Evolutionary conservation across 2,888 invertebrate species (phyloP), one percentile per base, ranked within the genome.

Genomic region (Parnassius apollo): DNA sequence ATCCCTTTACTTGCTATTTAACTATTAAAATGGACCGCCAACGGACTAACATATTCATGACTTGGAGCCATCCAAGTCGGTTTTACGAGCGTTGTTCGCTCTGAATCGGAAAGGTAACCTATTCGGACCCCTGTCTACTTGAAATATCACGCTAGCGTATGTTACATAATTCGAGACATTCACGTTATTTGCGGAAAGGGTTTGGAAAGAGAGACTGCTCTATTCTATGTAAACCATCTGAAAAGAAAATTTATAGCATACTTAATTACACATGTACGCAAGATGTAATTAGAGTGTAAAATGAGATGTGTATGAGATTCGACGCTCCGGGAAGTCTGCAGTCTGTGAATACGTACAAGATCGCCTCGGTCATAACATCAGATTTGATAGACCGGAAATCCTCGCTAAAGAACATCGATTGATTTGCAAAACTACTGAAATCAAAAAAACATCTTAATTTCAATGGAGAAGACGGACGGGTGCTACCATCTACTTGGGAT

Each of bases 11-110:
- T 64, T 61, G 57, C 76, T 87, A 81, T 88, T 89, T 88, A 88
- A 88, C 84, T 88, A 89, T 89, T 89, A 85, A 90, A 84, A 79
- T 75, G 78, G 80, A 77, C 81, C 78, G 77, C 78, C 75, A 67
- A 70, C 68, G 67, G 66, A 79, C 84, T 91, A 86, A 88, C 85
- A 82, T 89, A 90, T 90, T 90, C 90, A 91, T 90, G 90, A 86
- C 83, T 82, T 79, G 75, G 84, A 84, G 84, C 85, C 85, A 82
- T 81, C 81, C 76, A 78, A 80, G 80, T 81, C 77, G 79, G 82
- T 83, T 89, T 90, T 89, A 89, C 88, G 87, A 86, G 79, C 81
- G 76, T 77, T 79, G 81, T 82, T 83, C 82, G 82, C 81, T 78
- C 74, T 82, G 85, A 85, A 88, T 87, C 80, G 83, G 78, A 85